Evolutionary conservation across 2,797 vertebrate species (phyloP), one percentile per base, ranked within the genome.

Genomic region (Sebastes oblongus): DNA sequence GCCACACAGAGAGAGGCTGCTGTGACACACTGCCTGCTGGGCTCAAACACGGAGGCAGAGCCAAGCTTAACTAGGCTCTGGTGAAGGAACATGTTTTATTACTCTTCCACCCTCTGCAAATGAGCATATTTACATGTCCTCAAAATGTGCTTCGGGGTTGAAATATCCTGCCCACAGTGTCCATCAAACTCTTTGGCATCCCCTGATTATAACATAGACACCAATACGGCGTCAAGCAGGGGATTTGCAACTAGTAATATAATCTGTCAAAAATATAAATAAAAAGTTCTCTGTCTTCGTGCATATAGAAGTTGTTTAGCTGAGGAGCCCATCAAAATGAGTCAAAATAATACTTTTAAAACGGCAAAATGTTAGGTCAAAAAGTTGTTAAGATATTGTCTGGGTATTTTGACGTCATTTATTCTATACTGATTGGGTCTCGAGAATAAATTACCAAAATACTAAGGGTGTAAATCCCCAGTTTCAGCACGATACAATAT

Each of bases 1-100:
- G 93, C 93, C 95, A 96, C 95, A 95, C 95, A 96, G 94, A 56
- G 90, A 89, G 93, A 88, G 72, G 88, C 77, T 86, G 89, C 89
- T 85, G 89, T 64, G 82, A 92, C 89, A 89, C 83, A 73, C 78
- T 61, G 90, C 82, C 88, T 85, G 86, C 81, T 66, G 84, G 89
- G 85, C 78, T 79, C 87, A 89, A 90, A 91, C 90, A 86, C 77
- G 82, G 73, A 91, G 80, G 72, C 73, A 86, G 78, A 86, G 88
- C 82, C 83, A 75, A 86, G 82, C 85, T 80, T 56, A 86, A 71
- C 71, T 54, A 59, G 62, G 67, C 84, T 86, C 80, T 64, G 72
- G 71, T 75, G 88, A 66, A 75, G 73, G 68, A 77, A 62, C 24
- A 50, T 81, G 87, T 85, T 92, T 91, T 89, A 83, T 82, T 80